Base-by-base conservation (phyloP, 2,888 invertebrate species). In the Euplagia quadripunctaria region DNA sequence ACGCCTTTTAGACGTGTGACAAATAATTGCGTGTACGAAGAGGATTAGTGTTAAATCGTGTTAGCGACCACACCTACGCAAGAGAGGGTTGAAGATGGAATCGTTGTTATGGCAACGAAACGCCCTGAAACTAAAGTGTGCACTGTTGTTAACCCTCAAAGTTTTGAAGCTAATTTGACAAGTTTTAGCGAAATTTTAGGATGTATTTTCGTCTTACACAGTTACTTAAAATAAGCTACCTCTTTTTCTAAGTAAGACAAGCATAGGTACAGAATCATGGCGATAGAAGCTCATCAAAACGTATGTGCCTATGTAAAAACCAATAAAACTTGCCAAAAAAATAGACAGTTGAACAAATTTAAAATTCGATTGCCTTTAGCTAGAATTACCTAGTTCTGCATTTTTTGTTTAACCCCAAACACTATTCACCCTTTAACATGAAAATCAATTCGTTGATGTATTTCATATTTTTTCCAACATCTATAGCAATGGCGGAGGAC, bases 1-100 rank as follows among this genome's bases (percentile, higher is more conserved):
- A 89, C 91, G 90, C 90, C 91, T 92, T 81, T 84, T 75, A 85
- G 87, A 87, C 90, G 90, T 91, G 80, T 84, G 73, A 84, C 88
- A 87, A 88, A 91, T 91, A 90, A 91, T 88, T 87, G 85, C 83
- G 85, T 87, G 86, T 88, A 76, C 73, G 79, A 88, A 87, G 75
- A 82, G 89, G 92, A 93, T 94, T 92, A 93, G 83, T 82, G 72
- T 51, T 80, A 88, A 92, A 94, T 92, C 93, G 87, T 86, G 87
- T 92, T 93, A 91, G 86, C 77, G 84, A 89, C 93, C 92, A 92
- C 92, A 90, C 91, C 92, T 91, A 88, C 90, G 70, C 68, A 20
- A 49, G 31, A 72, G 75, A 79, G 82, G 78, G 78, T 80, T 80
- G 68, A 75, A 64, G 83, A 83, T 81, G 78, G 76, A 73, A 75